Evolutionary conservation across 2,113 vertebrate genomes (phyloP), one percentile per base, ranked within the genome.

Genomic region (Microcebus lehilahytsara): DNA sequence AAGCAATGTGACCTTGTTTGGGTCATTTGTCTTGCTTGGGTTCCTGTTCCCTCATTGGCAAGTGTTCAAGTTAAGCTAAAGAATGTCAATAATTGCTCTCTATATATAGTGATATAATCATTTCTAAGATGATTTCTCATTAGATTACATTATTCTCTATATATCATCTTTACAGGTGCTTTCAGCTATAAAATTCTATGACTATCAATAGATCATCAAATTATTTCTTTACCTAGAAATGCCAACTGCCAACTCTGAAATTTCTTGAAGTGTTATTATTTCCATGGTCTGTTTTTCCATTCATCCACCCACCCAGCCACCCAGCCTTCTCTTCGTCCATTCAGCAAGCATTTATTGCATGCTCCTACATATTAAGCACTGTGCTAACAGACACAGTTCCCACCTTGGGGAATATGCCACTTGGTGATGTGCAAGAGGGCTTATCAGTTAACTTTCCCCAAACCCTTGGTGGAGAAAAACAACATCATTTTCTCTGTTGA

Each of bases 201-300:
- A 56, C n/a, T 42, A 78, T 69, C 12, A 56, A 71, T 58, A 77
- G 49, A 5, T 86, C 40, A 93, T 81, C 46, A 96, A 79, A 90
- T 75, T 11, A 81, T 89, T 95, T 89, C 51, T 42, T 86, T 92
- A 53, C 42, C 51, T 89, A 79, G 49, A 96, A 93, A 96, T 42
- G 17, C 17, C 62, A 92, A 51, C 8, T 81, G 5, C 4, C 7
- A 74, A 67, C 40, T 75, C 58, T 88, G 84, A 25, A 23, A 11
- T 80, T 58, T 84, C 25, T 89, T 37, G 22, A 71, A 92, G 77
- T 20, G 11, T 56, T 79, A 10, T n/a, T 74, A 81, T 79, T 66
- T 75, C 25, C 2, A 11, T 13, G 2, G 7, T 42, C 37, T 58
- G 11, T 10, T 5, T 62, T 16, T 25, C 49, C 23, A 27, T 40